Percentiles rank a stretch among this genome's conserved stretches.
These are phyloP conservation scores for Heliconius hewitsoni DNA, from an alignment of 1,140 invertebrate genomes.

Conservation along the genomic window DNA sequence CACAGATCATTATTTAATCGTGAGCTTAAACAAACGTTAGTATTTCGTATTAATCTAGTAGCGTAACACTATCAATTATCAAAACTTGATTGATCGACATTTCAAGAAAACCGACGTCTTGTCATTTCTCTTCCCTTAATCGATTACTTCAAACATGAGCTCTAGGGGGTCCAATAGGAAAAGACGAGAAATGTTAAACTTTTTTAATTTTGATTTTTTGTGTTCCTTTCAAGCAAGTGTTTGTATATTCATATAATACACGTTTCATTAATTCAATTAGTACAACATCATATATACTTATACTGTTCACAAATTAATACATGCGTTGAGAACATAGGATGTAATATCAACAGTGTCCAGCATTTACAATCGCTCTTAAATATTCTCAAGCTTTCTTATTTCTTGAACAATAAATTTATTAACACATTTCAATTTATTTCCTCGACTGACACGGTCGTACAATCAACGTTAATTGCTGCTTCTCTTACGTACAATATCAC, in stretches of 20 bases:
- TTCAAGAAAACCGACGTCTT: slow-evolving; percentile 69
- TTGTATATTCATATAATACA: slow-evolving; percentile 23
- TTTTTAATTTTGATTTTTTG: slow-evolving; percentile 66
- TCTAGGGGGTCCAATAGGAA: slow-evolving; percentile 69
- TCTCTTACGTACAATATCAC: slow-evolving; percentile 64
- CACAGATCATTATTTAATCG: slow-evolving; percentile 41
- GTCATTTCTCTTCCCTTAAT: slow-evolving; percentile 80
- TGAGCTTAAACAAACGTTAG: slow-evolving; percentile 41
- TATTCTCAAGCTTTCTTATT: slow-evolving; percentile 67
- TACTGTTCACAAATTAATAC: slow-evolving; percentile 54
- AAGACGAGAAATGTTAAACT: slow-evolving; percentile 52
- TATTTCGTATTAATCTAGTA: slow-evolving; percentile 77
- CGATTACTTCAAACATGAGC: slow-evolving; percentile 76
- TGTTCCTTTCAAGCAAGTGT: slow-evolving; percentile 24
- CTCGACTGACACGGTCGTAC: slow-evolving; percentile 54
- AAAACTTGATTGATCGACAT: slow-evolving; percentile 75
- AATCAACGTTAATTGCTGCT: slow-evolving; percentile 75
- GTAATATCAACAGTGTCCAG: slow-evolving; percentile 54
- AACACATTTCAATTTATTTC: slow-evolving; percentile 74
- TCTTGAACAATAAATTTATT: slow-evolving; percentile 76
- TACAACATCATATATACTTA: slow-evolving; percentile 47
- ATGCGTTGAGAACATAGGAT: slow-evolving; percentile 47
- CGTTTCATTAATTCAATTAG: slow-evolving; percentile 53
- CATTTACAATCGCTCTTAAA: slow-evolving; percentile 57
- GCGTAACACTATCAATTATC: slow-evolving; percentile 75